These are phyloP conservation scores for Aix galericulata DNA, from an alignment of 2,113 vertebrate genomes.

Conservation along the genomic window DNA sequence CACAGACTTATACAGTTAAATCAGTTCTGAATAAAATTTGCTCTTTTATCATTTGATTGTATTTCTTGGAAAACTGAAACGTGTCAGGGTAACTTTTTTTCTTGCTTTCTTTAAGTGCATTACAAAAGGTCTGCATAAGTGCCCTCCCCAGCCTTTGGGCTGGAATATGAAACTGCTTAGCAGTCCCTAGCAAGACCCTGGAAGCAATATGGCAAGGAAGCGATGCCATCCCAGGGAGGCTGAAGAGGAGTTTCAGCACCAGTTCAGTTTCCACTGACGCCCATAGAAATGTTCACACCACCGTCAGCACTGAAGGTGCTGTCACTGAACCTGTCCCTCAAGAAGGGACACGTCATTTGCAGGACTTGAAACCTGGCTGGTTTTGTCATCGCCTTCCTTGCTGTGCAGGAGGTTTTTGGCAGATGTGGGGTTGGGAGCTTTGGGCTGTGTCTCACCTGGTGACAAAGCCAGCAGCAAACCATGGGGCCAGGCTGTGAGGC, in stretches of 20 bases:
- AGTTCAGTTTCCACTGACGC: background rate
- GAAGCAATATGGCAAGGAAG: background rate
- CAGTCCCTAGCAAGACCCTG: background rate
- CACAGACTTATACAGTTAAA: background rate
- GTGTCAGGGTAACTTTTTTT: background rate
- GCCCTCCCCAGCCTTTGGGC: background rate
- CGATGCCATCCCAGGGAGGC: background rate
- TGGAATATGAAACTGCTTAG: background rate
- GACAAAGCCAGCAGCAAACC: background rate
- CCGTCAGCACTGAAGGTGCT: background rate
- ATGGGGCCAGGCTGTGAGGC: no score
- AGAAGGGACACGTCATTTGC: background rate
- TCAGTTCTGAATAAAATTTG: background rate
- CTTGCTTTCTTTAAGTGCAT: fast-evolving
- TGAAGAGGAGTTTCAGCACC: background rate
- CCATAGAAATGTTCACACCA: background rate
- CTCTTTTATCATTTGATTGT: background rate
- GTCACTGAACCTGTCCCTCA: background rate
- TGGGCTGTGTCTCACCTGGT: background rate
- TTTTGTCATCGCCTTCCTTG: background rate
- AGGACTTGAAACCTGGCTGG: background rate
- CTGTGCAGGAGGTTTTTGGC: background rate
- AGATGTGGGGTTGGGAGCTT: background rate
- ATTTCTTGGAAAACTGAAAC: background rate
- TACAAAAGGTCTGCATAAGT: background rate